Evolutionary conservation across 2,113 vertebrate species (phyloP), one percentile per base, ranked within the genome.

Genomic region (Cairina moschata): DNA sequence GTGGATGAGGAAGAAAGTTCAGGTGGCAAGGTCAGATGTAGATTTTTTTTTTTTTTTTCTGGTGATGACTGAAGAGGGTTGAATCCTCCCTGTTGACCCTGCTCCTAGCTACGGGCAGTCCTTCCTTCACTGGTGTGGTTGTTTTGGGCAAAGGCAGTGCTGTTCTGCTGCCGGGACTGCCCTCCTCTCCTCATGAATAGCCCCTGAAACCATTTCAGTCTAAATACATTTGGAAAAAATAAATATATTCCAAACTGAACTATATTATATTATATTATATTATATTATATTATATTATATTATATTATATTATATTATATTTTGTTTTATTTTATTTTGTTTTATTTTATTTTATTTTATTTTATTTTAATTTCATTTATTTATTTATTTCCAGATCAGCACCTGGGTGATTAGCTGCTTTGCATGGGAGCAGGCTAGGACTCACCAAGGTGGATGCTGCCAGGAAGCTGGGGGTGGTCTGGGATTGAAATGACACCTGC

Each of bases 391-490:
- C 25, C n/a, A 62, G 16, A 88, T 73, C 28, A 7, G 11, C 3
- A 4, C 60, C 85, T 22, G 6, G 1, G 4, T 60, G 18, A 13
- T 26, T 32, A 42, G 29, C 22, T 29, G 21, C 56, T 52, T 23
- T 82, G 4, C 32, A 8, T 42, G 54, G 36, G 8, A 92, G 9
- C 20, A 72, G 25, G 3, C 40, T 74, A 40, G 29, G n/a, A 63
- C 17, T 4, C 4, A 21, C 23, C 0, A 0, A 44, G 13, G 6
- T 44, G n/a, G 50, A 32, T 0, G 2, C 18, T 52, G 21, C 36
- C 63, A 44, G 18, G 34, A 85, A 40, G 2, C 6, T 54, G 14
- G 48, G 23, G 14, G 25, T 67, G 42, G 22, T 28, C 56, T 2
- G 8, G 17, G 21, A 5, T 46, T 3, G 1, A 8, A 15, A 3